Percentiles rank a stretch among this genome's conserved stretches.
Evolutionary conservation across 2,888 invertebrate species (phyloP).

Genomic region (Hirtodrosophila trivittata): DNA sequence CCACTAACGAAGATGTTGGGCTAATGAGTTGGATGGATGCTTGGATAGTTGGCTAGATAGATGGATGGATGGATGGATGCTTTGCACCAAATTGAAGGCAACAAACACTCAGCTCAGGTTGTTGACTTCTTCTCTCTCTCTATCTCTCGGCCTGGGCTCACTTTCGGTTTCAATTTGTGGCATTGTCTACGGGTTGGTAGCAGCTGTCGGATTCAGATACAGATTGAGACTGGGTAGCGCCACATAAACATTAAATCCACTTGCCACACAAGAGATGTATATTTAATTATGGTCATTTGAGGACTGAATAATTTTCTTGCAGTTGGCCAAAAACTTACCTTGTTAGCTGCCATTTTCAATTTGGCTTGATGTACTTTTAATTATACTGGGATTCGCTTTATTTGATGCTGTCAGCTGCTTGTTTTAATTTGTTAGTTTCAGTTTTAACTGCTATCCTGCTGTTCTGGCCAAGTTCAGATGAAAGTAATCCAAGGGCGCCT

Average conservation of each 20-base stretch:
- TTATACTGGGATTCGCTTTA: conserved; percentile 30
- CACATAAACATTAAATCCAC: conserved; percentile 56
- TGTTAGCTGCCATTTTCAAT: conserved; percentile 42
- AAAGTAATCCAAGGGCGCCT: conserved; percentile 57
- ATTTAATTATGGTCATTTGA: conserved; percentile 74
- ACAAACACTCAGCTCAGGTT: conserved; percentile 68
- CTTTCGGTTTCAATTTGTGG: neutral
- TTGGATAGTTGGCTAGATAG: conserved; percentile 21
- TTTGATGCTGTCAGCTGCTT: conserved; percentile 12
- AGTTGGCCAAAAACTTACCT: conserved; percentile 20
- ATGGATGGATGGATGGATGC: conserved; percentile 1
- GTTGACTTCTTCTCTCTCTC: conserved; percentile 74
- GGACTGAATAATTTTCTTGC: conserved; percentile 40
- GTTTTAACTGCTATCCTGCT: conserved; percentile 23
- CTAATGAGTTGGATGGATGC: conserved; percentile 58
- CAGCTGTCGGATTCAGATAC: too few relatives aligned
- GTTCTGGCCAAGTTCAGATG: conserved; percentile 31
- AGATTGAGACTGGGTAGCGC: conserved; percentile 23
- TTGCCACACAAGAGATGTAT: conserved; percentile 67
- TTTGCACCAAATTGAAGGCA: conserved; percentile 77
- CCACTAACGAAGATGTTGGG: conserved; percentile 76
- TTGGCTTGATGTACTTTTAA: conserved; percentile 67
- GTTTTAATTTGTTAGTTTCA: conserved; percentile 50
- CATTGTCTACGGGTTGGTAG: conserved; percentile 47
- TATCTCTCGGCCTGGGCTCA: conserved; percentile 9